Evolutionary conservation across 2,113 vertebrate species (phyloP).

Genomic region (Eidolon helvum): DNA sequence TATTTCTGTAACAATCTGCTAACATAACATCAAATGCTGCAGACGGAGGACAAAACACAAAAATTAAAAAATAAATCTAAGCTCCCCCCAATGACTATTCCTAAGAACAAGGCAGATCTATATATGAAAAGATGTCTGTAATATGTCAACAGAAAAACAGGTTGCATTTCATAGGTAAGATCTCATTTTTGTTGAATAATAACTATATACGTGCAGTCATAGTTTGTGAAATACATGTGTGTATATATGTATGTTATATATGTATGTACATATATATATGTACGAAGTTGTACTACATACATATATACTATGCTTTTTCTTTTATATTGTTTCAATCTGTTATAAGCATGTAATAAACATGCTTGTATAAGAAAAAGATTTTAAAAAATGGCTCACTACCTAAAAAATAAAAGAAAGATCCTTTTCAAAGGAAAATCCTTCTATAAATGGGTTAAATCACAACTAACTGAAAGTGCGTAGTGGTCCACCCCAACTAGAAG

Average conservation of each 20-base stretch:
- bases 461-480: neutral
- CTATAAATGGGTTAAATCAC: neutral
- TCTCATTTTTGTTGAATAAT: neutral
- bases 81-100: no score
- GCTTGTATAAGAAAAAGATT: neutral
- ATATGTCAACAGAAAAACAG: neutral
- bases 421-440: constrained; percentile 1
- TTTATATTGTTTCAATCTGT: neutral
- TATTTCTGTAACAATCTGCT: neutral
- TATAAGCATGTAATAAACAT: neutral
- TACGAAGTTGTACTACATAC: neutral
- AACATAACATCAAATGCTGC: neutral
- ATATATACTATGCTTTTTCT: neutral
- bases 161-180: neutral
- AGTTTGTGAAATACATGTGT: neutral
- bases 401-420: neutral
- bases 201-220: neutral
- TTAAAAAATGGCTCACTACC: neutral
- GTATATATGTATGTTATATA: neutral
- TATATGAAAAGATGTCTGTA: neutral
- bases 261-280: neutral
- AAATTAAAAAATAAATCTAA: no score
- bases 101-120: neutral
- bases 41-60: no score
- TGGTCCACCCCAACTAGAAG: neutral